A percentile compares a stretch with the other conserved stretches of the same genome.
These are phyloP conservation scores for Crax fasciolata DNA, from an alignment of 2,797 vertebrate genomes.

Conservation along the genomic window DNA sequence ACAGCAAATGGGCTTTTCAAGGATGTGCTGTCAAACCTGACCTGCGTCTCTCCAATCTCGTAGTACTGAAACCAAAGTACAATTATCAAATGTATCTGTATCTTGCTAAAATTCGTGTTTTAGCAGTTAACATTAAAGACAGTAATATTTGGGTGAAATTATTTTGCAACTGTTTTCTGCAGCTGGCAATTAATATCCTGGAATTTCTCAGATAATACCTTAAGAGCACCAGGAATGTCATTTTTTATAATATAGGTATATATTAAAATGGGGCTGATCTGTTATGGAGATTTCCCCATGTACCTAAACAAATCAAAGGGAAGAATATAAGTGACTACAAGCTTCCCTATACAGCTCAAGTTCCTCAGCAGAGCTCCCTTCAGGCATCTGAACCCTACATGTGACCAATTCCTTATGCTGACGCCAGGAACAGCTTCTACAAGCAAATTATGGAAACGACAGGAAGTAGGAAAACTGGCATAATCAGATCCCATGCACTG, in stretches of 20 bases:
- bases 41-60: not conserved
- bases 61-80: constrained; percentile 25
- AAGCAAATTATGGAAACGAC: constrained; percentile 23
- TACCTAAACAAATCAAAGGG: not conserved
- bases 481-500: not conserved
- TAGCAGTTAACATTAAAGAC: not conserved
- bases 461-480: not conserved
- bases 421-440: not conserved
- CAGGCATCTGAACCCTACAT: not conserved
- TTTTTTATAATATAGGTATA: not conserved
- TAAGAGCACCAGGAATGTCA: not conserved
- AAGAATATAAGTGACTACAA: not conserved
- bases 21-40: not conserved
- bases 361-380: not conserved
- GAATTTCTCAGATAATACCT: not conserved
- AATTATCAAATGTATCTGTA: constrained; percentile 2
- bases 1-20: not conserved
- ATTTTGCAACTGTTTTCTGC: constrained; percentile 10
- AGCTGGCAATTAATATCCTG: not conserved
- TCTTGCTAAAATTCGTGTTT: constrained; percentile 30
- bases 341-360: not conserved
- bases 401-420: not conserved
- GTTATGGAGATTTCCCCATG: not conserved
- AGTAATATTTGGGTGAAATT: constrained; percentile 29
- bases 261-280: not conserved